Evolutionary conservation across 2,113 vertebrate genomes (phyloP).

Genomic region (Mohoua ochrocephala): DNA sequence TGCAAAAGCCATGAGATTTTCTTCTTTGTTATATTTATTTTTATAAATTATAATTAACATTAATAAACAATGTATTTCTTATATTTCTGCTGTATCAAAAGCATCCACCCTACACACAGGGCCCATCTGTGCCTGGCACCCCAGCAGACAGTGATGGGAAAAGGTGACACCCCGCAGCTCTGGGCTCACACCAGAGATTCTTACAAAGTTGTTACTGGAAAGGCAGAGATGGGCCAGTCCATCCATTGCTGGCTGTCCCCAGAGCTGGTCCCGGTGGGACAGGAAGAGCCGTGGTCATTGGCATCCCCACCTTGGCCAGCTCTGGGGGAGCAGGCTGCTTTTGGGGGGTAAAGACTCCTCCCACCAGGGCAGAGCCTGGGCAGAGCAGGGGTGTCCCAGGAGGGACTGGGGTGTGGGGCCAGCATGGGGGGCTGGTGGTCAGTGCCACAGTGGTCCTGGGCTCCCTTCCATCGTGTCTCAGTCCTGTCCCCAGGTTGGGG

Average conservation of each 20-base stretch:
- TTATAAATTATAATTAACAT: not conserved
- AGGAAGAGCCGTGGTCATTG: rapidly evolving
- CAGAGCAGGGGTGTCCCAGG: not conserved
- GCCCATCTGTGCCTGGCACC: not conserved
- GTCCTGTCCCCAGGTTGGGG: too few species aligned
- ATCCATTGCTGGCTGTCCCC: not conserved
- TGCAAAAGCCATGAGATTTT: not conserved
- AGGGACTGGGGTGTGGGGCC: rapidly evolving
- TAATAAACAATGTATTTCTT: not conserved
- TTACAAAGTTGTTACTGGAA: not conserved
- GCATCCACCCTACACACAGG: rapidly evolving
- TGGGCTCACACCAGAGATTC: not conserved
- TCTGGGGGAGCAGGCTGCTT: not conserved
- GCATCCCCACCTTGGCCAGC: rapidly evolving
- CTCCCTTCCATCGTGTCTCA: not conserved
- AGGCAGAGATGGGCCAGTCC: not conserved
- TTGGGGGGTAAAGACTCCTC: not conserved
- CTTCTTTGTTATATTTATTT: not conserved
- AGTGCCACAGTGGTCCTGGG: not conserved
- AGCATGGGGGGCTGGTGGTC: not conserved
- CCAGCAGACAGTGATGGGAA: rapidly evolving
- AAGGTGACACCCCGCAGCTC: rapidly evolving
- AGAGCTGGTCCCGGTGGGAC: rapidly evolving
- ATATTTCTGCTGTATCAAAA: not conserved
- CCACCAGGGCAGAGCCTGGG: not conserved